phyloP scores from a whole-genome alignment of 2,113 vertebrate species.

The Struthio camelus region DNA sequence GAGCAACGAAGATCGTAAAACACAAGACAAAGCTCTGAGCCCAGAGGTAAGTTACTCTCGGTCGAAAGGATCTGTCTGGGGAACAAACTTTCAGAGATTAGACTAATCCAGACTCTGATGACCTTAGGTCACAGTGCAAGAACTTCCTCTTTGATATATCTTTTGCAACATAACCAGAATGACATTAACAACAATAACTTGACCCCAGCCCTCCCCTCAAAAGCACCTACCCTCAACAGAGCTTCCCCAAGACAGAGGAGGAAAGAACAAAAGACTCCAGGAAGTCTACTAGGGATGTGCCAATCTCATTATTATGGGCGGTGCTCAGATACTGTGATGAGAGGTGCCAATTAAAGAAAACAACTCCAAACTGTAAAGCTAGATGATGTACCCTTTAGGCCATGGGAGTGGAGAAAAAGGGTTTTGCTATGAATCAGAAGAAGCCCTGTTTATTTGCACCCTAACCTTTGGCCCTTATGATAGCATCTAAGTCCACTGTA shows the following conservation, averaged over 20 bases:
- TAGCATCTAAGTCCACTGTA: not conserved
- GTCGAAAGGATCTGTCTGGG: conserved; percentile 26
- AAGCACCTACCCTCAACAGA: conserved; percentile 13
- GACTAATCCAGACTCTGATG: conserved; percentile 50
- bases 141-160: conserved; percentile 55
- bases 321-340: not conserved
- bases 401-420: conserved; percentile 34
- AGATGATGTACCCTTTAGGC: not conserved
- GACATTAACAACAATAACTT: conserved; percentile 54
- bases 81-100: conserved; percentile 43
- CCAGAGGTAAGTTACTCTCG: conserved; percentile 34
- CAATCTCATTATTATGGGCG: conserved; percentile 25
- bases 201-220: conserved; percentile 13
- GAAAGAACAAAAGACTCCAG: conserved; percentile 32
- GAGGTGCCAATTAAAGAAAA: conserved; percentile 21
- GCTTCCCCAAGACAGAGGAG: not conserved
- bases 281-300: conserved; percentile 19
- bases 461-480: not conserved
- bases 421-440: conserved; percentile 17
- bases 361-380: not conserved
- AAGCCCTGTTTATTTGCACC: not conserved
- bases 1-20: not conserved
- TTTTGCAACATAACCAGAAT: conserved; percentile 42
- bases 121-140: conserved; percentile 64
- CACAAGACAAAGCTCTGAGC: conserved; percentile 15